A percentile compares a stretch with the other conserved stretches of the same genome.
Evolutionary conservation across 2,888 invertebrate genomes (phyloP).

Genomic region (Drosophila limbata): DNA sequence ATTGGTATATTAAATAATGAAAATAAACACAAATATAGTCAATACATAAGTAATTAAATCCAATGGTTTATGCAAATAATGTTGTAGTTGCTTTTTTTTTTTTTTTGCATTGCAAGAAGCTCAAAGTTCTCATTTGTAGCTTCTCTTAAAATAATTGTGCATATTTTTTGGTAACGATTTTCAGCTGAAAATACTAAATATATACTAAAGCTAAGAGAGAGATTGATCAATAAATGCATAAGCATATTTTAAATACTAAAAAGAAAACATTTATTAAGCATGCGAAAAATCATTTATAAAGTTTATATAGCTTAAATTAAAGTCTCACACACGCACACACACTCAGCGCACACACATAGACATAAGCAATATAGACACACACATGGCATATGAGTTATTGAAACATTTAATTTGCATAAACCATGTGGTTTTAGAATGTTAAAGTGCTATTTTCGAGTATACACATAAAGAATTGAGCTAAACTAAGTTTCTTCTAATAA

Average conservation of each 20-base stretch:
- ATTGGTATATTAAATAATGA: conserved; percentile 40
- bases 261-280: conserved; percentile 1
- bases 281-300: neutral
- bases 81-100: conserved; percentile 49
- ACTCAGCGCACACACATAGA: conserved; percentile 5
- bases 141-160: conserved; percentile 74
- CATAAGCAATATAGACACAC: conserved; percentile 18
- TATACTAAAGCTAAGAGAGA: conserved; percentile 23
- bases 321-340: conserved; percentile 21
- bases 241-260: conserved; percentile 1
- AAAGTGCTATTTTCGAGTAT: conserved; percentile 17
- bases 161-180: conserved; percentile 82
- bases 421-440: conserved; percentile 60
- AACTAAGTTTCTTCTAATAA: conserved; percentile 5
- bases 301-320: conserved; percentile 9
- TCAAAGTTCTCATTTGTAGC: conserved; percentile 31
- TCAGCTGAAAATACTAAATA: conserved; percentile 67
- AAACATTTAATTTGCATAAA: conserved; percentile 78
- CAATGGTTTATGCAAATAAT: conserved; percentile 85
- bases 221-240: conserved; percentile 11
- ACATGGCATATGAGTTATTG: conserved; percentile 20
- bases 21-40: conserved; percentile 54
- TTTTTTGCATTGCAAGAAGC: conserved; percentile 33
- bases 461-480: conserved; percentile 21
- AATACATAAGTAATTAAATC: conserved; percentile 65